Conservation (phyloP, 2,888 invertebrate genomes). For the Tipula confusa region DNA sequence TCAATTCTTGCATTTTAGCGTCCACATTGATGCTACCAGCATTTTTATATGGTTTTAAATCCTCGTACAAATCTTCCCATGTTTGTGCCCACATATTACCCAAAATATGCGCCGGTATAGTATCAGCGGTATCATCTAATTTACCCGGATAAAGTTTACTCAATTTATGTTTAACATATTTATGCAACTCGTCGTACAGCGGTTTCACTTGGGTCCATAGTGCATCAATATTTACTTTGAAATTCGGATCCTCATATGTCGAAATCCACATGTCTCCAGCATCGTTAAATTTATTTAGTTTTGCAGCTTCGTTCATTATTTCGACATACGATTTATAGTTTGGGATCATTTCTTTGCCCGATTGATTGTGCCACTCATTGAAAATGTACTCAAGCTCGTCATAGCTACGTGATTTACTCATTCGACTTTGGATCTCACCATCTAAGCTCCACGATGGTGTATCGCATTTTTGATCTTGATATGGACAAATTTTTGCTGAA, state of each 20-base stretch:
- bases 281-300: conserved; percentile 63
- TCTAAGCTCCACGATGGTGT: conserved; percentile 29
- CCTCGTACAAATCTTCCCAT: conserved; percentile 49
- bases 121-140: conserved; percentile 44
- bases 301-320: conserved; percentile 64
- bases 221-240: conserved; percentile 36
- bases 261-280: conserved; percentile 54
- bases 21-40: conserved; percentile 51
- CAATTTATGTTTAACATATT: conserved; percentile 31
- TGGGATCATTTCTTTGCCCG: conserved; percentile 59
- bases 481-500: conserved; percentile 44
- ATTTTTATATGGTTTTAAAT: conserved; percentile 46
- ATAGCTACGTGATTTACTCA: conserved; percentile 66
- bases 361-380: conserved; percentile 73
- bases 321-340: conserved; percentile 64
- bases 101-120: conserved; percentile 54
- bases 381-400: conserved; percentile 73
- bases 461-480: conserved; percentile 38
- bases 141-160: conserved; percentile 38
- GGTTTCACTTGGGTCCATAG: conserved; percentile 33
- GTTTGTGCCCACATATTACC: conserved; percentile 50
- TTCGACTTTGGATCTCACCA: conserved; percentile 34
- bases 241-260: conserved; percentile 46
- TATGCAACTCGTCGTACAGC: conserved; percentile 32
- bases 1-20: conserved; percentile 46